These are phyloP conservation scores for Stenodema calcarata DNA, from an alignment of 2,888 invertebrate species.

Conservation along the genomic window DNA sequence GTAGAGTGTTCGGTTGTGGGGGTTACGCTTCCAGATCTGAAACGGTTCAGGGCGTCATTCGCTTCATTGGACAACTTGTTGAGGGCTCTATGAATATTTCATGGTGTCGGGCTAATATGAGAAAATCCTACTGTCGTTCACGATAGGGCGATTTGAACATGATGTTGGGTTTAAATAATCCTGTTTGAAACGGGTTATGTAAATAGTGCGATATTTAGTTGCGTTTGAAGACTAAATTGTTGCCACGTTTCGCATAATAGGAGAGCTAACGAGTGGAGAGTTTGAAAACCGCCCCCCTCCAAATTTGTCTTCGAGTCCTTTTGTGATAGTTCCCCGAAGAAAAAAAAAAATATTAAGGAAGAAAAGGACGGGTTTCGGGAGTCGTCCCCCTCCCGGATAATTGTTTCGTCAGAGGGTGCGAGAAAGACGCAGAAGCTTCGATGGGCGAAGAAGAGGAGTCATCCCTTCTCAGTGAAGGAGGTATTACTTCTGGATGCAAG, in stretches of 20 bases:
- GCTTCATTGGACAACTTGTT: too few relatives aligned
- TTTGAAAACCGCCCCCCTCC: background rate
- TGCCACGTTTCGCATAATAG: background rate
- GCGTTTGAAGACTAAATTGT: background rate
- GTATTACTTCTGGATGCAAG: background rate
- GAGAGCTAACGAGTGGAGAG: background rate
- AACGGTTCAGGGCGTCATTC: too few relatives aligned
- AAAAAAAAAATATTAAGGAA: background rate
- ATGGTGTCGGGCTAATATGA: too few relatives aligned
- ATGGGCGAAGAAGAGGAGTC: background rate
- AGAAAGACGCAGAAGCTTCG: background rate
- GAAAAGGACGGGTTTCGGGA: background rate
- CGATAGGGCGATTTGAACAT: too few relatives aligned
- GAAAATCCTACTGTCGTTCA: too few relatives aligned
- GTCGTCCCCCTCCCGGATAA: background rate
- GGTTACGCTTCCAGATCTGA: too few relatives aligned
- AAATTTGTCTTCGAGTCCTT: constrained; percentile 9
- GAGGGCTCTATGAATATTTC: too few relatives aligned
- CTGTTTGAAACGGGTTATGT: too few relatives aligned
- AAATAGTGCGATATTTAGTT: too few relatives aligned
- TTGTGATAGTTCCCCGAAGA: background rate
- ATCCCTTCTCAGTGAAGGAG: background rate
- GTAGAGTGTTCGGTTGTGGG: too few relatives aligned
- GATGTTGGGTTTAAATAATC: too few relatives aligned
- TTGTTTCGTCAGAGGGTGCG: constrained; percentile 5